phyloP scores from a whole-genome alignment of 2,888 invertebrate genomes.

The Drosophila gaucha region DNA sequence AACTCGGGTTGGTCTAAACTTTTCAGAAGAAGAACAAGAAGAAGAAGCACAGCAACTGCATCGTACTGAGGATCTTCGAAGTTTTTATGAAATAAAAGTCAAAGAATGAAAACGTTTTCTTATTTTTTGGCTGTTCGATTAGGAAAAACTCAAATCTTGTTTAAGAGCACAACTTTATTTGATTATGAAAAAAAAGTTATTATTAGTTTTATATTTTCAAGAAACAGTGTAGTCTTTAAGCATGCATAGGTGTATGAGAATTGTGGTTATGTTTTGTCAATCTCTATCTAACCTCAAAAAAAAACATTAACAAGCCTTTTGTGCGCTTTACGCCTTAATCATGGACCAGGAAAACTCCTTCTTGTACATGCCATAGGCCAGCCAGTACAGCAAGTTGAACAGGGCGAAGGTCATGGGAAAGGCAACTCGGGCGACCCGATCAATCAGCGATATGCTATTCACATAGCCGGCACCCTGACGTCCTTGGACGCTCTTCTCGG shows the following conservation, averaged over 20 bases:
- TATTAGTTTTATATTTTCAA: neutral
- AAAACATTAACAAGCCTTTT: too few relatives aligned
- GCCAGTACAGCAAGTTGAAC: conserved; percentile 96
- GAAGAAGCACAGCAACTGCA: too few relatives aligned
- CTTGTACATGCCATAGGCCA: conserved; percentile 92
- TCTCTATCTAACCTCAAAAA: neutral
- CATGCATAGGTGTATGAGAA: neutral
- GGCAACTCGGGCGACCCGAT: conserved; percentile 91
- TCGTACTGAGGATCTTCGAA: too few relatives aligned
- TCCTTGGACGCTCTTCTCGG: conserved; percentile 67
- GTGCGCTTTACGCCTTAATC: conserved; percentile 62
- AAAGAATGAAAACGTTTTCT: too few relatives aligned
- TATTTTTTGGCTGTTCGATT: too few relatives aligned
- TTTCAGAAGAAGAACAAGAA: neutral
- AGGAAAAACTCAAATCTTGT: neutral
- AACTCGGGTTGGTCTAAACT: too few relatives aligned
- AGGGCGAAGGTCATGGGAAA: conserved; percentile 94
- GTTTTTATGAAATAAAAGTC: too few relatives aligned
- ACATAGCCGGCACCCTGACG: conserved; percentile 87
- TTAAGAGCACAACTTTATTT: conserved; percentile 25
- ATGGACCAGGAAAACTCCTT: conserved; percentile 82
- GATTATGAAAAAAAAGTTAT: neutral
- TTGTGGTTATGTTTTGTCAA: neutral
- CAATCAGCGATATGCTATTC: conserved; percentile 94
- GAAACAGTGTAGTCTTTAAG: too few relatives aligned